Conservation (phyloP, 2,113 vertebrate genomes). For the Alaudala cheleensis region DNA sequence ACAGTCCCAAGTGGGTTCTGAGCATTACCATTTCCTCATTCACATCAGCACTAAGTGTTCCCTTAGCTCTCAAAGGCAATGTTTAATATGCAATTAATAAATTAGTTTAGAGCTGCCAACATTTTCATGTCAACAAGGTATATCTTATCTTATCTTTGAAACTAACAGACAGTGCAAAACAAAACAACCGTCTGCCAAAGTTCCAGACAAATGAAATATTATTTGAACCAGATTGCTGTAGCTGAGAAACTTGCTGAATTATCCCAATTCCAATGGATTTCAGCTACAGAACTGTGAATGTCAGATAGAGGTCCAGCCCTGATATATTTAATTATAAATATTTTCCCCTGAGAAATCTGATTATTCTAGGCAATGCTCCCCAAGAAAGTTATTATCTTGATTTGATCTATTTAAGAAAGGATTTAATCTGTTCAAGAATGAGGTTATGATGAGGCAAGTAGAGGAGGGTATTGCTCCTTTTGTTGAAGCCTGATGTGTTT, state of each 20-base stretch:
- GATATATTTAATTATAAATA: slow-evolving; percentile 18
- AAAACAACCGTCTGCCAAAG: neutral
- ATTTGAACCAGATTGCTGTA: neutral
- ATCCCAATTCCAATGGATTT: neutral
- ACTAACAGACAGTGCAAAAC: neutral
- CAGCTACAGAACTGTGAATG: neutral
- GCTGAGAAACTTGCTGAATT: neutral
- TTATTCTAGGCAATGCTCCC: slow-evolving; percentile 8
- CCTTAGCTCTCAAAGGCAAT: neutral
- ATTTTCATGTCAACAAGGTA: neutral
- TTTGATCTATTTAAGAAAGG: slow-evolving; percentile 35
- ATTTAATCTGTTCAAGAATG: slow-evolving; percentile 39
- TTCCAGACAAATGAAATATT: neutral
- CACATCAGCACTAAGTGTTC: neutral
- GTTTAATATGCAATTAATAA: neutral
- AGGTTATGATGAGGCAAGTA: neutral
- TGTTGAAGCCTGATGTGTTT: slow-evolving; percentile 22
- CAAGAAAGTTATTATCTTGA: slow-evolving; percentile 38
- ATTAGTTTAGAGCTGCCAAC: neutral
- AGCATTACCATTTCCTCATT: neutral
- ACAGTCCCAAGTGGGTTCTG: neutral
- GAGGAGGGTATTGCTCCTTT: neutral
- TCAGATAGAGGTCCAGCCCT: neutral
- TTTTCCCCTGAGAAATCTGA: slow-evolving; percentile 31
- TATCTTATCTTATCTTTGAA: slow-evolving; percentile 5